phyloP scores from a whole-genome alignment of 1,140 invertebrate genomes.

The Ridgeia piscesae region DNA sequence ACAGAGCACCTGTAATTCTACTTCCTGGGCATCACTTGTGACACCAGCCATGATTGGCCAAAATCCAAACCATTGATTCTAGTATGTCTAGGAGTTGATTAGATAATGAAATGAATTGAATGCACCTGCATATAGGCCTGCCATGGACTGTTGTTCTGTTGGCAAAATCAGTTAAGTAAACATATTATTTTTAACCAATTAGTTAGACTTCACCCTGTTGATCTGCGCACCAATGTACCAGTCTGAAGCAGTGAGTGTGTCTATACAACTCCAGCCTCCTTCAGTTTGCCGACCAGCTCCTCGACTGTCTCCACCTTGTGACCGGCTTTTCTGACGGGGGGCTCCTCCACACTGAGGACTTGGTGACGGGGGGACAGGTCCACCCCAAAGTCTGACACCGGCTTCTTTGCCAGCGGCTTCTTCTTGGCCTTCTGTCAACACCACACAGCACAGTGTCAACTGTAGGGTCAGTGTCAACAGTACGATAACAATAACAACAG shows the following conservation, averaged over 20 bases:
- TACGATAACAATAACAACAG: background rate
- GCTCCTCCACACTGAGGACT: slow-evolving; percentile 85
- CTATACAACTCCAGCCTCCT: slow-evolving; percentile 74
- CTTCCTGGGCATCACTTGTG: too few relatives aligned
- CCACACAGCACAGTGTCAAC: slow-evolving; percentile 23
- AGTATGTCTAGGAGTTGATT: too few relatives aligned
- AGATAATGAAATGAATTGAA: too few relatives aligned
- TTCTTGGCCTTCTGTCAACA: slow-evolving; percentile 91
- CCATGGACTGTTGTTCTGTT: too few relatives aligned
- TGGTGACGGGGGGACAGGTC: slow-evolving; percentile 72
- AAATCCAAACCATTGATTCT: too few relatives aligned
- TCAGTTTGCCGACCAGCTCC: slow-evolving; percentile 84
- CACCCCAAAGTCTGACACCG: slow-evolving; percentile 85
- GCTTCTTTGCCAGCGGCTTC: slow-evolving; percentile 92
- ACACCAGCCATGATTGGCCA: too few relatives aligned
- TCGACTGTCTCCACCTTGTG: slow-evolving; percentile 91
- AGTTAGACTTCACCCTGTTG: background rate
- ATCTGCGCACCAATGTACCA: background rate
- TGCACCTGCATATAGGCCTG: too few relatives aligned
- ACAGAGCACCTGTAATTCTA: too few relatives aligned
- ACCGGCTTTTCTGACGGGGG: slow-evolving; percentile 89
- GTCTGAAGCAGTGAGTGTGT: background rate
- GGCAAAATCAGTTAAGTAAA: background rate
- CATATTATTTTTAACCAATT: background rate
- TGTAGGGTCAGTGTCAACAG: background rate